Evolutionary conservation across 2,797 vertebrate genomes (phyloP).

Genomic region (Dendrocincla tyrannina): DNA sequence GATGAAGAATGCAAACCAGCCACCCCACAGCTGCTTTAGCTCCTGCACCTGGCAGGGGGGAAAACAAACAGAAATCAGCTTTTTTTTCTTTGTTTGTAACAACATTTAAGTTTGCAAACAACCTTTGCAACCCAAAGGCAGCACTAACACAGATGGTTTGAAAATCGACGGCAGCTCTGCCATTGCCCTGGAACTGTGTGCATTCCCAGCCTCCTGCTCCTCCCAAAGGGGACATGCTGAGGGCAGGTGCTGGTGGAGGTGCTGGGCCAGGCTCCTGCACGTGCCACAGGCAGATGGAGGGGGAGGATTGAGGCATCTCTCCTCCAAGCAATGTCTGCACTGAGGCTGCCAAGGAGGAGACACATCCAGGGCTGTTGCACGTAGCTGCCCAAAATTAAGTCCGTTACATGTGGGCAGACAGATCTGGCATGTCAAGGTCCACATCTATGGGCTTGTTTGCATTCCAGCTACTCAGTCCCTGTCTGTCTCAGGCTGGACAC

Average conservation of each 20-base stretch:
- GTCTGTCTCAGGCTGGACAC: conserved; percentile 8
- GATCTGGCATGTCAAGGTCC: background rate
- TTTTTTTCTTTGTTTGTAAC: background rate
- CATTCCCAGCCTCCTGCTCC: background rate
- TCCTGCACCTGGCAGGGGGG: background rate
- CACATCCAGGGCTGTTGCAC: background rate
- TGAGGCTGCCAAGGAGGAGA: background rate
- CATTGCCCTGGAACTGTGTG: background rate
- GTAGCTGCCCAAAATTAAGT: background rate
- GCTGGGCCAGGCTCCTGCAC: background rate
- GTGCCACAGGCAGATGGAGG: background rate
- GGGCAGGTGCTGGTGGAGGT: background rate
- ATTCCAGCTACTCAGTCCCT: background rate
- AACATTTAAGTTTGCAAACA: background rate
- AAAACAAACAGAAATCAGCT: background rate
- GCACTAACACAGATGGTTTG: background rate
- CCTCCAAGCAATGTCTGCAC: background rate
- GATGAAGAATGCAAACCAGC: background rate
- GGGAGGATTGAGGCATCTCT: no score
- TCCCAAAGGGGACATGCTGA: background rate
- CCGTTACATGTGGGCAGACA: background rate
- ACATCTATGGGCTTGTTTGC: background rate
- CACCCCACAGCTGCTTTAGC: background rate
- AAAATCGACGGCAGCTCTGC: background rate
- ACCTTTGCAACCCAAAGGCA: background rate